These are phyloP conservation scores for Liposcelis brunnea DNA, from an alignment of 2,888 invertebrate species.

Conservation along the genomic window DNA sequence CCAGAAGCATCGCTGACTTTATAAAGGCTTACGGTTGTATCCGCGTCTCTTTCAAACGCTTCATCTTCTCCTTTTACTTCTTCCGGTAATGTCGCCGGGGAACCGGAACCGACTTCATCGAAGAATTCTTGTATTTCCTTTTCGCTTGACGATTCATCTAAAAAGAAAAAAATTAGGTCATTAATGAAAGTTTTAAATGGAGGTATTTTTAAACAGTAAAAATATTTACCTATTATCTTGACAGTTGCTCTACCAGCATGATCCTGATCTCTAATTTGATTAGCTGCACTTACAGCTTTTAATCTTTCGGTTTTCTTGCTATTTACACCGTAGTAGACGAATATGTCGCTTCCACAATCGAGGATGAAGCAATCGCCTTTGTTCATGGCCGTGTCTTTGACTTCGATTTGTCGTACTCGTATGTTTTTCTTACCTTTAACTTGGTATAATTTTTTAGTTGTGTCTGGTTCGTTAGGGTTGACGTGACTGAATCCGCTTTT, in stretches of 20 bases:
- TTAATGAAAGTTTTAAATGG: no score
- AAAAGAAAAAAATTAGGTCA: slow-evolving; percentile 13
- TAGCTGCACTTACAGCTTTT: slow-evolving; percentile 66
- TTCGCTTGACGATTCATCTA: slow-evolving; percentile 41
- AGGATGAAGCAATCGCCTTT: slow-evolving; percentile 76
- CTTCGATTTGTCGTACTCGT: slow-evolving; percentile 44
- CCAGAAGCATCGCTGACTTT: slow-evolving; percentile 24
- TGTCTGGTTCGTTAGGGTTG: slow-evolving; percentile 44
- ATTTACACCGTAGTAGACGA: slow-evolving; percentile 57
- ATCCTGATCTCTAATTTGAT: slow-evolving; percentile 68
- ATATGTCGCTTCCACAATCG: slow-evolving; percentile 55
- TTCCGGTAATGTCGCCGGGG: slow-evolving; percentile 43
- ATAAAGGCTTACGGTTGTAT: no score
- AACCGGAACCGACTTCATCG: slow-evolving; percentile 56
- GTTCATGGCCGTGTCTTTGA: slow-evolving; percentile 62
- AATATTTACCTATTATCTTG: slow-evolving; percentile 46
- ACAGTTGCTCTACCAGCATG: slow-evolving; percentile 60
- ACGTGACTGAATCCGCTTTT: slow-evolving; percentile 73
- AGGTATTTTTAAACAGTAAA: not conserved
- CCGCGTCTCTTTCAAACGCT: slow-evolving; percentile 44
- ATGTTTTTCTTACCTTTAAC: slow-evolving; percentile 75
- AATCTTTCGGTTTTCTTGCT: slow-evolving; percentile 59
- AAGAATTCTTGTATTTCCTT: slow-evolving; percentile 54
- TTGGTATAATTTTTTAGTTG: slow-evolving; percentile 52
- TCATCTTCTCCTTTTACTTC: slow-evolving; percentile 59